Base-by-base conservation (phyloP, 2,888 invertebrate species). In the Apamea sordens region DNA sequence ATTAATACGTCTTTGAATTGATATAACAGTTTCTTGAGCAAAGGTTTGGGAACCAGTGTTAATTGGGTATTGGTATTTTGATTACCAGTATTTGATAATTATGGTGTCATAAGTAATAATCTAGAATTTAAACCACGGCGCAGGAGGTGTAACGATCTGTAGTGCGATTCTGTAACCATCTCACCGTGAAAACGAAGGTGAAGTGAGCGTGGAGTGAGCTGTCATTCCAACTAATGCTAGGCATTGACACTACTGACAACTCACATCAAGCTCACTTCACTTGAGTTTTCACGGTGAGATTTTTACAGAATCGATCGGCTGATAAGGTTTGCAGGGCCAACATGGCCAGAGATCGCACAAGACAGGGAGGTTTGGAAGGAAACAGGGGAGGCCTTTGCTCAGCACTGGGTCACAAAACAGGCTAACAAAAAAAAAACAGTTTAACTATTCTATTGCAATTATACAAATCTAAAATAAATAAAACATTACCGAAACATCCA, bases 1-100 rank as follows among this genome's bases (percentile, higher is more conserved):
- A 77, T 79, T 67, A 53, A 79, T 71, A 74, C 67, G 76, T 76
- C 73, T 70, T 83, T 70, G 75, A 76, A 74, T 47, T 13, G 15
- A 44, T 47, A 15, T 47, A 47, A 41, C 2, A 59, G 41, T 36
- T 70, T 44, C 15, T 13, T 56, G 21, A 68, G 59, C n/a, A 53
- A 32, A 44, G 21, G 61, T 61, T 79, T 69, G 50, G 21, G 41
- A 6, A 50, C 18, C 53, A 24, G 76, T 32, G 28, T 32, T 76
- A 77, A 53, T 53, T 77, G 24, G 15, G 18, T 28, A 4, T 53
- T n/a, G 8, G 21, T 44, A 41, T 21, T 41, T 28, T 32, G 13
- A 13, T 28, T 13, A 50, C 21, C 8, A 47, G 21, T 47, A 21
- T n/a, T 67, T 44, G 8, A 10, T 47, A 0, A 47, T 15, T 32